Evolutionary conservation across 2,888 invertebrate species (phyloP).

Genomic region (Dasysyrphus albostriatus): DNA sequence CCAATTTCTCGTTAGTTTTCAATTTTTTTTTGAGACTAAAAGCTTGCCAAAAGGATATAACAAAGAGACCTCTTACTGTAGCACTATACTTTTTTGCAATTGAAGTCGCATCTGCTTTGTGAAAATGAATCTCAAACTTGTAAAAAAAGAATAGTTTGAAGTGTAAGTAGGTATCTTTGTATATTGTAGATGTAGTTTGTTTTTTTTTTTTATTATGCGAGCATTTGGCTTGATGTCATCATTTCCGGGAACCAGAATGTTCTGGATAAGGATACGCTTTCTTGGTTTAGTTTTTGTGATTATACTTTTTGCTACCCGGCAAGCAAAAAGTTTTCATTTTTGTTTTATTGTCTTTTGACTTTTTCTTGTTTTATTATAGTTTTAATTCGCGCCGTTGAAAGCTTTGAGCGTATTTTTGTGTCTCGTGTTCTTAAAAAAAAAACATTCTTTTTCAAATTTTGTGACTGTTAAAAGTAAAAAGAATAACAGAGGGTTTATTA

Average conservation of each 20-base stretch:
- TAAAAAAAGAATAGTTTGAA: background rate
- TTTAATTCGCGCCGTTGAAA: background rate
- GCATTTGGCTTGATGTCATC: constrained; percentile 33
- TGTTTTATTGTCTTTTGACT: background rate
- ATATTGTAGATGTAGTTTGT: background rate
- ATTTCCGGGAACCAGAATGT: constrained; percentile 26
- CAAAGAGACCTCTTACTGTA: constrained; percentile 18
- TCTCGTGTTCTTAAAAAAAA: background rate
- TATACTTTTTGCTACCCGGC: background rate
- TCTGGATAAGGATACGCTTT: constrained; percentile 5
- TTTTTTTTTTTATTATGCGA: background rate
- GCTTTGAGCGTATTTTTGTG: background rate
- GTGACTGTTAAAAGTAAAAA: background rate
- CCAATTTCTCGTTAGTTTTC: constrained; percentile 26
- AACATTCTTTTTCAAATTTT: background rate
- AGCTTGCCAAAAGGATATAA: constrained; percentile 36
- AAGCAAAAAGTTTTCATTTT: background rate
- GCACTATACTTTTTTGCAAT: background rate
- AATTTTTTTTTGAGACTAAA: constrained; percentile 6
- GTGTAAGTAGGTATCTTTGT: background rate
- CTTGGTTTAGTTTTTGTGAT: constrained; percentile 7
- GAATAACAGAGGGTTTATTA: no score
- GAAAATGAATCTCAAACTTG: constrained; percentile 17
- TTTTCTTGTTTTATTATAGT: background rate
- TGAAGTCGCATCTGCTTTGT: constrained; percentile 28